phyloP scores from a whole-genome alignment of 2,797 vertebrate species.

The Amniataba percoides region DNA sequence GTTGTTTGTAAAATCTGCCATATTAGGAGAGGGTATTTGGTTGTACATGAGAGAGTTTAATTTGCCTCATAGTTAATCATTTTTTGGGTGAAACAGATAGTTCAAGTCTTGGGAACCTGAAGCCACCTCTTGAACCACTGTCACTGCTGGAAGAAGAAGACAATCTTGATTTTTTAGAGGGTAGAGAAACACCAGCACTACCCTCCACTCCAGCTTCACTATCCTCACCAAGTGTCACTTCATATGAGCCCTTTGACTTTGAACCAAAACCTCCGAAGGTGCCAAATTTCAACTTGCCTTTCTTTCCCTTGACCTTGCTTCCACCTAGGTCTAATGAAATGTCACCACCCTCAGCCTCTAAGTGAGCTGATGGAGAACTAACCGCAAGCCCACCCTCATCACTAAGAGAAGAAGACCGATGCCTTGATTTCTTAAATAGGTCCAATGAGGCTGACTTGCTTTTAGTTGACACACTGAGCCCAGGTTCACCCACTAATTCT shows the following conservation, averaged over 20 bases:
- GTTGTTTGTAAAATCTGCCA: constrained; percentile 30
- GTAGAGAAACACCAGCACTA: constrained; percentile 80
- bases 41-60: constrained; percentile 63
- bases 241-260: constrained; percentile 94
- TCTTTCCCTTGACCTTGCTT: constrained; percentile 87
- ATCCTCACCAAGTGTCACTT: constrained; percentile 92
- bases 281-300: constrained; percentile 92
- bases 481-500: constrained; percentile 71
- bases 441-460: constrained; percentile 89
- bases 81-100: constrained; percentile 89
- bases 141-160: constrained; percentile 92
- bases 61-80: constrained; percentile 71
- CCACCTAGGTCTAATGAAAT: constrained; percentile 84
- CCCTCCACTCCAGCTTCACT: constrained; percentile 82
- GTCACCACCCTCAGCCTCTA: constrained; percentile 85
- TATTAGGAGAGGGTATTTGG: constrained; percentile 38
- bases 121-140: constrained; percentile 87
- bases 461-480: constrained; percentile 84
- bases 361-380: constrained; percentile 83
- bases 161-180: constrained; percentile 88
- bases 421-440: constrained; percentile 90
- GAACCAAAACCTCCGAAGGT: constrained; percentile 95
- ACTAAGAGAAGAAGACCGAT: constrained; percentile 89
- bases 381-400: constrained; percentile 88
- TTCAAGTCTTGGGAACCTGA: constrained; percentile 87